Base-by-base conservation (phyloP, 2,113 vertebrate genomes). In the Neodontobutis hainanensis region DNA sequence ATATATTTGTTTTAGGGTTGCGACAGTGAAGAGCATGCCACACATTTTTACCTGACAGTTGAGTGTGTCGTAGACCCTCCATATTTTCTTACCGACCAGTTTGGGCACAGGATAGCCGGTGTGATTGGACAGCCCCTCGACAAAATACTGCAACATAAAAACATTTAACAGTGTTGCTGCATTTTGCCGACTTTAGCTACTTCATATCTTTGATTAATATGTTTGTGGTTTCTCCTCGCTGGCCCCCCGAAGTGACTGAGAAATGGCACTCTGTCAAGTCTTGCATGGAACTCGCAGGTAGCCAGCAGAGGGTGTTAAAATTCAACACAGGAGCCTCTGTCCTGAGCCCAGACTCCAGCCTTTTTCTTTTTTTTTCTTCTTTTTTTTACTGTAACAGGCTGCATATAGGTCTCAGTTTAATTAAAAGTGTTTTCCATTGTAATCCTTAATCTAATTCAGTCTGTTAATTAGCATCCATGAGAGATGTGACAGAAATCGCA, bases 391-490 rank as follows among this genome's bases (percentile, higher is more conserved):
- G 11, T 77, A 87, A 83, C 75, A 85, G 70, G 82, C 84, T 71
- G 51, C 83, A 73, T 79, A 71, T 80, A 87, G 85, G 87, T 88
- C 75, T 68, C 67, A 4, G 83, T 87, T 91, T 92, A 91, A 91
- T 92, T 91, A 91, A 91, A 92, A 85, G 70, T 73, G 11, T 52
- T 76, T 88, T 86, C 87, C 67, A 83, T 85, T 88, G 86, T 85
- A 88, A 88, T 90, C 87, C 82, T 85, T 64, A 78, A 87, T 89
- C 84, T 89, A 88, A 91, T 89, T 88, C 81, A 87, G 89, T 89
- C 84, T 71, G 73, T 91, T 91, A 91, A 92, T 92, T 91, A 91
- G 81, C 61, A 70, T 81, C 81, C 77, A 69, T 36, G 78, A 86
- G 87, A 85, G 19, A 84, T 80, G 77, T 81, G 83, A 80, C 82